Base-by-base conservation (phyloP, 2,888 invertebrate genomes). In the Pyrochroa serraticornis region DNA sequence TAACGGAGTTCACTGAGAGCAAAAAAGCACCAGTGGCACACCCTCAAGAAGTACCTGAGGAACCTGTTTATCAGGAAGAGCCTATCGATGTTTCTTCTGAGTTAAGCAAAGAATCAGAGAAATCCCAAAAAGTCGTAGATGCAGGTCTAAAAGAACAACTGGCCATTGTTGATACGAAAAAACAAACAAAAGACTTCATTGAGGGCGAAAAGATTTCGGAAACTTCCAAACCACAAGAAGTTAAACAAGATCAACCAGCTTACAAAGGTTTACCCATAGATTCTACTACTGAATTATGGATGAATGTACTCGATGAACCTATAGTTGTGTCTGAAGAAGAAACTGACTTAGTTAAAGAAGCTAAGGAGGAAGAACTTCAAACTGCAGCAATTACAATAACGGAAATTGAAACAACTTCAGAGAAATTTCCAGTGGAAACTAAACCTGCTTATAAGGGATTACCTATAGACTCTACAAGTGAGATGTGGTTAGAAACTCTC, bases 221-320 rank as follows among this genome's bases (percentile, higher is more conserved):
- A 44, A 46, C 13, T 2, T 33, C n/a, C n/a, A n/a, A n/a, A n/a
- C n/a, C n/a, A n/a, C 22, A 6, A 3, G 30, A 35, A 51, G n/a
- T n/a, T 9, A 7, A 10, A 9, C 6, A 13, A 44, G 32, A 14
- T 10, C 3, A 2, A 44, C 10, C 44, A 30, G 33, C 30, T 7
- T 69, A 71, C 44, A 69, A 67, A 62, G 68, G 66, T 10, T 47
- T 68, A 39, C 66, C 71, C 5, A 52, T 70, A 12, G 70, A 71
- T 59, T 55, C 63, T 32, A 42, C 67, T 22, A 61, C 62, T 14
- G 47, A 54, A 43, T 54, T 68, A 37, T 71, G 68, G 65, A 61
- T 71, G 58, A 63, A 69, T 31, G 55, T 71, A 12, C 42, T 73
- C 33, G 73, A 74, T 60, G 70, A 71, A 45, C 64, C 70, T 30